Evolutionary conservation across 2,797 vertebrate genomes (phyloP).

Genomic region (Manis javanica): DNA sequence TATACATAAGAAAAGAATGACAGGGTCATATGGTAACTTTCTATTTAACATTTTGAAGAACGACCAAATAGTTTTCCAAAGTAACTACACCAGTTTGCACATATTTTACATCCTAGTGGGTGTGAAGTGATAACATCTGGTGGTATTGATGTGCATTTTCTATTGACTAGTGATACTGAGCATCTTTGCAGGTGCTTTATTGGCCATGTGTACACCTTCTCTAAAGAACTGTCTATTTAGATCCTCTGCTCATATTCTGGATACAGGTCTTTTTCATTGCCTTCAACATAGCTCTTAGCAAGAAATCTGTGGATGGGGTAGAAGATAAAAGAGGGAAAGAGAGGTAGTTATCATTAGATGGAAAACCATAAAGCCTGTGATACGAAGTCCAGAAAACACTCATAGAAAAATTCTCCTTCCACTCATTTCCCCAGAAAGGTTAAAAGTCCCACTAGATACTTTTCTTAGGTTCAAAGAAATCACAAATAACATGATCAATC

Average conservation of each 20-base stretch:
- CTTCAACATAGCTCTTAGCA: background rate
- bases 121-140: background rate
- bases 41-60: background rate
- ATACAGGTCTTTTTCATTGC: background rate
- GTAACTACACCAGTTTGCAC: background rate
- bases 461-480: background rate
- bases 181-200: background rate
- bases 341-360: background rate
- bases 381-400: background rate
- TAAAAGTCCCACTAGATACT: background rate
- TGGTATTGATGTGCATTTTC: background rate
- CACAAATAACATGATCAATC: background rate
- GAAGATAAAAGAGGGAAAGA: background rate
- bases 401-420: background rate
- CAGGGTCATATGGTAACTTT: background rate
- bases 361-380: background rate
- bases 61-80: background rate
- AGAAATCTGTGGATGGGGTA: background rate
- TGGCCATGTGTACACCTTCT: background rate
- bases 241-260: background rate
- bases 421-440: background rate
- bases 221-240: background rate
- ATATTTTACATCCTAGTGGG: background rate
- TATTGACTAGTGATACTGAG: conserved; percentile 11
- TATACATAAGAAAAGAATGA: background rate